Evolutionary conservation across 2,888 invertebrate species (phyloP).

Genomic region (Sepiola atlantica): DNA sequence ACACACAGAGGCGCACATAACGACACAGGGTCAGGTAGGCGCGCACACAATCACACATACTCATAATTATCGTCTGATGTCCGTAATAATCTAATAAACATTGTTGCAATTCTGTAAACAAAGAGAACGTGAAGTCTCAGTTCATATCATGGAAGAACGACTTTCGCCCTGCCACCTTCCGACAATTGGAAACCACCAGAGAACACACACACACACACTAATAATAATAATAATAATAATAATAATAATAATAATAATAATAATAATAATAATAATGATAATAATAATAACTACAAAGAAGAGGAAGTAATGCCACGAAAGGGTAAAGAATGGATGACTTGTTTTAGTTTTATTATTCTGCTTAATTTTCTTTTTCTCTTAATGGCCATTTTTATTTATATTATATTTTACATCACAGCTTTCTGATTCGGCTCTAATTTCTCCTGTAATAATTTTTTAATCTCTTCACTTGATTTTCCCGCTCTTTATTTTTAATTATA

Average conservation of each 20-base stretch:
- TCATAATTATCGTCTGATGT: slow-evolving; percentile 9
- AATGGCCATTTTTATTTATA: background rate
- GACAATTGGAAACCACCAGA: background rate
- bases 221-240: background rate
- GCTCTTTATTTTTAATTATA: background rate
- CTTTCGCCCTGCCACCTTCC: background rate
- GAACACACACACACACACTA: background rate
- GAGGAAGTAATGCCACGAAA: too few species aligned
- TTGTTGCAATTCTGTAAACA: slow-evolving; percentile 32
- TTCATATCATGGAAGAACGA: slow-evolving; percentile 10
- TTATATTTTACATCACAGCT: background rate
- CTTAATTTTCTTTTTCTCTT: background rate
- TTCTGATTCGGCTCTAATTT: background rate
- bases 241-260: background rate
- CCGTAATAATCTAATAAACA: slow-evolving; percentile 32
- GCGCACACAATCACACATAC: background rate
- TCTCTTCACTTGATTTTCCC: background rate
- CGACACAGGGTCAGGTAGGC: background rate
- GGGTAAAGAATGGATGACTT: background rate
- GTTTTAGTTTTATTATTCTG: background rate
- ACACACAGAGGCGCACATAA: too few species aligned
- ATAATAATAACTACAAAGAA: too few species aligned
- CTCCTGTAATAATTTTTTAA: background rate
- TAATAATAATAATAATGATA: background rate
- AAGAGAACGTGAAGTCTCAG: background rate